Conservation (phyloP, 2,888 invertebrate species). For the Spicauda simplicius region DNA sequence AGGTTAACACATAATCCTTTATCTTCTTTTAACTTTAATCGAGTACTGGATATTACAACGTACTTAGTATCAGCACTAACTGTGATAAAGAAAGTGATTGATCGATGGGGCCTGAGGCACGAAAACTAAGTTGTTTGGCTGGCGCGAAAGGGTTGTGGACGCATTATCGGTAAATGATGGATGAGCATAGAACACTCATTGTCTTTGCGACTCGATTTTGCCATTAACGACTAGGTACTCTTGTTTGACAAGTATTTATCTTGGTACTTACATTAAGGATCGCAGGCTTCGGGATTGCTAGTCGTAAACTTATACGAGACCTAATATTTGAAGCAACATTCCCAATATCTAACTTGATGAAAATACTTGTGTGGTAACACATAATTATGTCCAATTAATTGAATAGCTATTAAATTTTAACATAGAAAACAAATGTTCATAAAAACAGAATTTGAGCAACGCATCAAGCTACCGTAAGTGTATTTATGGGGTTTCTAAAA, state of each 20-base stretch:
- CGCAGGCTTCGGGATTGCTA: not conserved
- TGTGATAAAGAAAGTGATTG: conserved; percentile 32
- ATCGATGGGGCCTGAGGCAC: conserved; percentile 20
- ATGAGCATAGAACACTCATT: conserved; percentile 53
- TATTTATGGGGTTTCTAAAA: too few relatives aligned
- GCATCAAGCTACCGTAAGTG: too few relatives aligned
- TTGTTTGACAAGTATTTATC: conserved; percentile 16
- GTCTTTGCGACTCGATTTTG: conserved; percentile 53
- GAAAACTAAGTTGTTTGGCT: conserved; percentile 33
- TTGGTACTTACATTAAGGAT: not conserved
- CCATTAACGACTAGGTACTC: conserved; percentile 54
- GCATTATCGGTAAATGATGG: conserved; percentile 76
- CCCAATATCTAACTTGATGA: too few relatives aligned
- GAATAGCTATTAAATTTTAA: too few relatives aligned
- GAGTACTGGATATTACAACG: not conserved
- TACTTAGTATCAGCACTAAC: conserved; percentile 23
- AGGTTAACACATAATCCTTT: too few relatives aligned
- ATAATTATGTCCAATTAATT: too few relatives aligned
- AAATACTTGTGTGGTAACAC: too few relatives aligned
- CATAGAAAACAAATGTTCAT: too few relatives aligned
- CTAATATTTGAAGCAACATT: not conserved
- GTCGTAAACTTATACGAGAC: not conserved
- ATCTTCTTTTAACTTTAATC: too few relatives aligned
- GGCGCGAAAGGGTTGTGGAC: conserved; percentile 67
- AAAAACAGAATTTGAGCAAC: too few relatives aligned